Evolutionary conservation across 2,113 vertebrate species (phyloP), one percentile per base, ranked within the genome.

Genomic region (cattle (Bos taurus)): DNA sequence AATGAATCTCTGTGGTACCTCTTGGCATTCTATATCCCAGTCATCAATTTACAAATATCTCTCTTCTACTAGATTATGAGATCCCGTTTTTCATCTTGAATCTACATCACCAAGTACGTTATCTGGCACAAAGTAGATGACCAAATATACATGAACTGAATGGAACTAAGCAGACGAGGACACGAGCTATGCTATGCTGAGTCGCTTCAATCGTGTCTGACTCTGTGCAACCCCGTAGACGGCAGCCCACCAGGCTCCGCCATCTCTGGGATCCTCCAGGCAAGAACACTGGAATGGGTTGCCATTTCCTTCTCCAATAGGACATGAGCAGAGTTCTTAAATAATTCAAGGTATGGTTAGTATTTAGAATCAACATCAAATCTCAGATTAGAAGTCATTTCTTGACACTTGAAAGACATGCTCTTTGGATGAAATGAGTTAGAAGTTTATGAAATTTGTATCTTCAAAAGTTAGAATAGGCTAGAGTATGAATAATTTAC

Each of bases 351-450:
- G 17, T 50, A 83, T 23, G 1, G 25, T 59, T 94, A 77, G 40
- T 25, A 21, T 25, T 50, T n/a, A 57, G 91, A 89, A 60, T 91
- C 81, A 97, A 84, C 14, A 88, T 59, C 28, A 88, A 71, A 59
- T 84, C 74, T 97, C 48, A 64, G n/a, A 89, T 82, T 80, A 60
- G n/a, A 92, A 90, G 46, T 43, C 14, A 83, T 92, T 95, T 91
- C 36, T 59, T 80, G 62, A 74, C 21, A 74, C 33, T 91, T 90
- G 40, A 77, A 95, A 78, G 59, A 67, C 8, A 54, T 80, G 26
- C 4, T 3, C 3, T 95, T 78, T 77, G 71, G 50, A 94, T 81
- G 33, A 97, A 93, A 92, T 78, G 17, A 93, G 74, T 89, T 94
- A 80, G 95, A 90, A 89, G 10, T 21, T 80, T 71, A 43, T 84